phyloP scores from a whole-genome alignment of 2,113 vertebrate species.

The Prunella fulvescens region DNA sequence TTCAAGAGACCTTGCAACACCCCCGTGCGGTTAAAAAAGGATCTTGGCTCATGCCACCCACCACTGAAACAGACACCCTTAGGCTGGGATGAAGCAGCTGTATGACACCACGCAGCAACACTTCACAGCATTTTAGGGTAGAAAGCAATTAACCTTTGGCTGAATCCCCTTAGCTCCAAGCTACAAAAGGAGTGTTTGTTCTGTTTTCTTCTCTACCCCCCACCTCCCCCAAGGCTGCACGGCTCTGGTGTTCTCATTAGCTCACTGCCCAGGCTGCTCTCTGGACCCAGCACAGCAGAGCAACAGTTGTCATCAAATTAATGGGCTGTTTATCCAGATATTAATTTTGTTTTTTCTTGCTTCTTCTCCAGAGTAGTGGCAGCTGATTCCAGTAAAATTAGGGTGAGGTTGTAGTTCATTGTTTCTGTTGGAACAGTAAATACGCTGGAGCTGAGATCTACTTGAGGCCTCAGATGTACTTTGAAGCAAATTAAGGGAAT shows the following conservation, averaged over 20 bases:
- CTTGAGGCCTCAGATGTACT: neutral
- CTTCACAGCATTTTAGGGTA: slow-evolving; percentile 60
- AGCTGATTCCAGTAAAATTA: neutral
- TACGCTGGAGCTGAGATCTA: neutral
- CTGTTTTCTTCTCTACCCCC: slow-evolving; percentile 37
- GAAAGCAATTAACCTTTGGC: slow-evolving; percentile 69
- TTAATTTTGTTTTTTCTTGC: neutral
- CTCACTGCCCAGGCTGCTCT: slow-evolving; percentile 1
- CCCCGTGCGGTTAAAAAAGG: neutral
- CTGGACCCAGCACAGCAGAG: neutral
- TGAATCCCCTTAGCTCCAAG: slow-evolving; percentile 57
- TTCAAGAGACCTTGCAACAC: slow-evolving; percentile 17
- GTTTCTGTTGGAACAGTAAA: neutral
- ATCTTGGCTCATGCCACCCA: slow-evolving; percentile 54
- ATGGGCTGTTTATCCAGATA: slow-evolving; percentile 15
- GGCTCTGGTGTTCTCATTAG: slow-evolving; percentile 62
- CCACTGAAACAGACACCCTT: slow-evolving; percentile 47
- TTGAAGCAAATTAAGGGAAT: neutral
- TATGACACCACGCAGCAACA: slow-evolving; percentile 52
- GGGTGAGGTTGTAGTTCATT: neutral
- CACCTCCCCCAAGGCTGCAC: neutral
- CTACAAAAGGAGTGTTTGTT: slow-evolving; percentile 56
- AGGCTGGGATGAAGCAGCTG: slow-evolving; percentile 59
- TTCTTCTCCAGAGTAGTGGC: neutral
- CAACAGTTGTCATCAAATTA: slow-evolving; percentile 18